Evolutionary conservation across 1,140 invertebrate species (phyloP).

Genomic region (Pseudomyrmex gracilis): DNA sequence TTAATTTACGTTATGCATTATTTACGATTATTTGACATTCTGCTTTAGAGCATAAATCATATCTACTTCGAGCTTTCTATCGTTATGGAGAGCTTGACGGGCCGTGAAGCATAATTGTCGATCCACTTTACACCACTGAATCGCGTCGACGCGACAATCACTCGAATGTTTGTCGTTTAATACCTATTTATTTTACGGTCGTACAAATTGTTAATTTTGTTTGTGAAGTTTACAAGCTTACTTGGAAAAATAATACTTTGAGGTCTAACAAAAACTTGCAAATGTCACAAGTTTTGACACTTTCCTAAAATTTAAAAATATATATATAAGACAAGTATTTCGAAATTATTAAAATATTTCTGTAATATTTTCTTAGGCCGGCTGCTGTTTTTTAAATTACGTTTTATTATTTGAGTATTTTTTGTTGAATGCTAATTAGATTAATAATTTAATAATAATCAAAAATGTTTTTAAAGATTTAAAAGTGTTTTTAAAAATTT

Average conservation of each 20-base stretch:
- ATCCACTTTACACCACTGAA: constrained; percentile 49
- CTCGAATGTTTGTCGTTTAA: constrained; percentile 46
- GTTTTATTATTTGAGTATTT: background rate
- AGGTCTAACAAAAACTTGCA: background rate
- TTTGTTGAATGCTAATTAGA: background rate
- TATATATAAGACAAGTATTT: background rate
- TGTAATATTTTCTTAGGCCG: background rate
- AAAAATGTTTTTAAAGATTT: background rate
- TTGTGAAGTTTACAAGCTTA: constrained; percentile 24
- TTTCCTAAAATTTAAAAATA: background rate
- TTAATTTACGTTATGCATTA: constrained; percentile 34
- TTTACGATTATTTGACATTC: constrained; percentile 52
- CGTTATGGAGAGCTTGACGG: constrained; percentile 41
- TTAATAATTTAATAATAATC: background rate
- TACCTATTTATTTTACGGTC: constrained; percentile 46
- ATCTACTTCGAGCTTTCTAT: constrained; percentile 20
- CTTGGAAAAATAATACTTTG: background rate
- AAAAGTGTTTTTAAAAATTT: no score
- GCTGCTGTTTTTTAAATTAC: background rate
- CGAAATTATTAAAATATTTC: background rate
- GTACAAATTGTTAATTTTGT: background rate
- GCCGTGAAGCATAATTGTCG: constrained; percentile 55
- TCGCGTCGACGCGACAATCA: constrained; percentile 30
- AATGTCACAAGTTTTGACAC: background rate
- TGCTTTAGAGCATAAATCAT: constrained; percentile 25